Evolutionary conservation across 2,797 vertebrate species (phyloP).

Genomic region (Sarcophilus harrisii): DNA sequence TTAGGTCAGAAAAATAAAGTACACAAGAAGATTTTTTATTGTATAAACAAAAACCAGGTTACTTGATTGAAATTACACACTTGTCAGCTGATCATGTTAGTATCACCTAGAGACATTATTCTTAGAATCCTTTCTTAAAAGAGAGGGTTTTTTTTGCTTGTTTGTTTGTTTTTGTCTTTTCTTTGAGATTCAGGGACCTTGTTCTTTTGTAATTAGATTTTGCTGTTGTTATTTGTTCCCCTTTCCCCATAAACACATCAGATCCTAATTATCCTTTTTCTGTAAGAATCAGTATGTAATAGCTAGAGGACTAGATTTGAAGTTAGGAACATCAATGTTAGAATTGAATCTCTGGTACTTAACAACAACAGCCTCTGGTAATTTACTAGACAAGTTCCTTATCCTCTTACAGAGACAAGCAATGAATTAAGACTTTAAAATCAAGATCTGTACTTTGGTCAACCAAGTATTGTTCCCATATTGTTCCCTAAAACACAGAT

Average conservation of each 20-base stretch:
- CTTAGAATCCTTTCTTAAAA: background rate
- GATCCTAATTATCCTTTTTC: background rate
- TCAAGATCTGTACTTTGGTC: background rate
- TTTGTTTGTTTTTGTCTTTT: slow-evolving; percentile 10
- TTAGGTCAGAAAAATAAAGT: background rate
- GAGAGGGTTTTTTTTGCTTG: too few relatives aligned
- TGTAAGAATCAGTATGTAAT: background rate
- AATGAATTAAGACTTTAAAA: background rate
- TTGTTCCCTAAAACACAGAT: background rate
- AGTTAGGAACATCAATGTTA: background rate
- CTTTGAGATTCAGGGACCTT: background rate
- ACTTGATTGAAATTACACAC: slow-evolving; percentile 33
- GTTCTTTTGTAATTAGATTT: background rate
- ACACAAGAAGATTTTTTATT: background rate
- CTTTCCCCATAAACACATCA: background rate
- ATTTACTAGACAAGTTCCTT: background rate
- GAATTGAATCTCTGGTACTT: background rate
- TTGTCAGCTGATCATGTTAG: background rate
- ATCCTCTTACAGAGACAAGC: background rate
- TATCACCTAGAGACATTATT: background rate
- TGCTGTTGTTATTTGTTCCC: background rate
- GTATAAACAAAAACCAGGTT: background rate
- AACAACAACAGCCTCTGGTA: too few relatives aligned
- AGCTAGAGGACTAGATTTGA: background rate
- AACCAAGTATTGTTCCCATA: background rate